Base-by-base conservation (phyloP, 2,113 vertebrate genomes). In the Microtus oregoni region DNA sequence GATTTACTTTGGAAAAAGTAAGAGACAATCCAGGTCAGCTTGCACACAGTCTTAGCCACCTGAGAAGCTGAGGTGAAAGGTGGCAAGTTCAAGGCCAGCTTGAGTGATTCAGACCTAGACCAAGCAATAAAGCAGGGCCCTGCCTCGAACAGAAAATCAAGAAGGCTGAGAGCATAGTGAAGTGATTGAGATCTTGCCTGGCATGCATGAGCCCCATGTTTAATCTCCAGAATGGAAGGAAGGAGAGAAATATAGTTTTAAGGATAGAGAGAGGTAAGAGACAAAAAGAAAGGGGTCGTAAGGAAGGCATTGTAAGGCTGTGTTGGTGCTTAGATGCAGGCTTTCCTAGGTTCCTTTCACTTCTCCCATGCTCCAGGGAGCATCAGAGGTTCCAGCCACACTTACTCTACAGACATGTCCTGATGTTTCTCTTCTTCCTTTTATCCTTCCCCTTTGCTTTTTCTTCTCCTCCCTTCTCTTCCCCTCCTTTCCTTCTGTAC, bases 361-460 rank as follows among this genome's bases (percentile, higher is more conserved):
- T 77, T 81, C 61, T 82, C 15, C n/a, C 44, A 35, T n/a, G 38
- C 30, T 55, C 52, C 47, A n/a, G 35, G 38, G 50, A 2, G 17
- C 14, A 7, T 38, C 75, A 8, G 72, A 61, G 67, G 28, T 63
- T 81, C 85, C 55, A 82, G 20, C 52, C 35, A n/a, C 67, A 41
- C 52, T 88, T 58, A 47, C 20, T 72, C 35, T 67, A 67, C 4
- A 26, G 47, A 50, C 44, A 2, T 22, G 17, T 13, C 41, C n/a
- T 32, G 8, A 38, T 83, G 26, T 32, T 44, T 73, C 78, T 73
- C n/a, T 82, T 47, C 4, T 17, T n/a, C 22, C n/a, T 38, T 15
- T 32, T 68, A 44, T 5, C 3, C 5, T 2, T 28, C 22, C 26
- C 19, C 15, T 19, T 20, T 22, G 61, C 0, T 8, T 1, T 22